phyloP scores from a whole-genome alignment of 1,140 invertebrate genomes.

The Bombus affinis region DNA sequence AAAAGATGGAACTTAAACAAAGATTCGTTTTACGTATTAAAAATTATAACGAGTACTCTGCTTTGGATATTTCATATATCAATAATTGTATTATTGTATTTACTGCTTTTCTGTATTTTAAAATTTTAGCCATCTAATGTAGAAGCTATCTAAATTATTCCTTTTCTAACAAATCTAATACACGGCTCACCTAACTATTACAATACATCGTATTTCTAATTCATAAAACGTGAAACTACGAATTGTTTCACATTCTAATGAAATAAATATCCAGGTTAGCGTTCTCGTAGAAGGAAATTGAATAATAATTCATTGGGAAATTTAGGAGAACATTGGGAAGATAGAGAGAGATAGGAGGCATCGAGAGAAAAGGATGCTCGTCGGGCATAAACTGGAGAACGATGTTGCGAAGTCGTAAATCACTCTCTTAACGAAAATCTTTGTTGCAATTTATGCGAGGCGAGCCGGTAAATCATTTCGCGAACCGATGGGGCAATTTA shows the following conservation, averaged over 20 bases:
- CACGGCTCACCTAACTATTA: too few species aligned
- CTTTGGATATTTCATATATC: background rate
- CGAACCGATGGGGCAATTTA: slow-evolving; percentile 80
- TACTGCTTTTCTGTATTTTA: too few species aligned
- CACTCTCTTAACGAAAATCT: slow-evolving; percentile 80
- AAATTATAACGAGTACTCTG: background rate
- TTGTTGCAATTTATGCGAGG: slow-evolving; percentile 81
- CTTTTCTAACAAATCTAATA: too few species aligned
- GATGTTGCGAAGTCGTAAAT: slow-evolving; percentile 74
- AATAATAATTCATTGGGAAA: slow-evolving; percentile 52
- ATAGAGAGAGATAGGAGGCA: background rate
- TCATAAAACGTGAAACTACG: background rate
- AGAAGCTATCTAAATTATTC: too few species aligned
- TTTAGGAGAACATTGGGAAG: background rate
- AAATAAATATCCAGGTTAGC: slow-evolving; percentile 25
- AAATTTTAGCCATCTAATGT: too few species aligned
- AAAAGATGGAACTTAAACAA: too few species aligned
- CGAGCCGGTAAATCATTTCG: slow-evolving; percentile 79
- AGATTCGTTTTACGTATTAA: background rate
- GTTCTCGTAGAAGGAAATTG: slow-evolving; percentile 35
- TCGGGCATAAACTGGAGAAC: slow-evolving; percentile 33
- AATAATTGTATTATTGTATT: too few species aligned
- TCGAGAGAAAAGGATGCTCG: background rate
- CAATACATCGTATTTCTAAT: background rate
- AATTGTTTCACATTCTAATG: slow-evolving; percentile 6